Base-by-base conservation (phyloP, 2,797 vertebrate species). In the Melanotaenia trifasciata region DNA sequence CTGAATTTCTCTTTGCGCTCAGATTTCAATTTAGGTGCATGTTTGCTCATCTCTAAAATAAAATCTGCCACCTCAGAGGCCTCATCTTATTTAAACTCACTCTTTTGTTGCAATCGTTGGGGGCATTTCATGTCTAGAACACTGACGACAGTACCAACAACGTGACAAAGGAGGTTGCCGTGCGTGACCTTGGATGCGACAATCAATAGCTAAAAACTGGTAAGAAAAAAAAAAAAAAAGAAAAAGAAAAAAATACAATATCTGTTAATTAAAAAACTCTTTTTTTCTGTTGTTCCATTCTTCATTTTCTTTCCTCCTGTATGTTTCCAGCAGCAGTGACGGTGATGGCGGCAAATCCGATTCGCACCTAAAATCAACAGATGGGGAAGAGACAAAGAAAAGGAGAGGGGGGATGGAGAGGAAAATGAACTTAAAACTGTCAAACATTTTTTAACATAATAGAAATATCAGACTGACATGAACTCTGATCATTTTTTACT, bases 241-340 rank as follows among this genome's bases (percentile, higher is more conserved):
- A 28, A 68, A 77, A 84, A 68, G 53, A 73, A 50, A 64, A 69
- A 45, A 67, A 59, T 60, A 43, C 64, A 61, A 70, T 53, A 71
- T 79, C 78, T 81, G 77, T 79, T 76, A 9, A 28, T 78, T 45
- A 65, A 60, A 80, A 67, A 51, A 50, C 40, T 56, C n/a, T 69
- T 73, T 73, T 72, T 74, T 70, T 45, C 26, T 68, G 63, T 76
- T 74, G 66, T 74, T 81, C 72, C 76, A 0, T 76, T 73, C 80
- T 83, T 84, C 64, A 38, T 77, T 83, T 84, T 82, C 61, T 35
- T 65, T 83, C 81, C 72, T 85, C 81, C 66, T 77, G 79, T 69
- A 16, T 38, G 67, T 72, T 88, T 91, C 82, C 88, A 90, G 89
- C 92, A 91, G 92, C 85, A 72, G 67, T 1, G 58, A 64, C 1